These are phyloP conservation scores for Lutra lutra DNA, from an alignment of 2,797 vertebrate genomes.

Conservation along the genomic window DNA sequence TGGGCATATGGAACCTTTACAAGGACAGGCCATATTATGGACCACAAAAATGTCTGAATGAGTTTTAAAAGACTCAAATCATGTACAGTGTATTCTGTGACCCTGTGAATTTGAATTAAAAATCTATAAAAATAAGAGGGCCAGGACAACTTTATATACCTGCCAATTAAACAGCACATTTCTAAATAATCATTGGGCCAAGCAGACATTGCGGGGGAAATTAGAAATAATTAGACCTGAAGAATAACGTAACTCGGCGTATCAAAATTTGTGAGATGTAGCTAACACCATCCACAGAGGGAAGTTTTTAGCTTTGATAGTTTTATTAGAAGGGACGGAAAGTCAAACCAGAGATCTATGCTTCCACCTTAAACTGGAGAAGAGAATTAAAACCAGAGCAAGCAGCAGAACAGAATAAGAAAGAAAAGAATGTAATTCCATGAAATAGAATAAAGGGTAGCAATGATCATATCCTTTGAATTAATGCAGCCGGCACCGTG, in stretches of 20 bases:
- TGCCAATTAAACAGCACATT: neutral
- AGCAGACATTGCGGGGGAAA: neutral
- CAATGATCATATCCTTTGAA: neutral
- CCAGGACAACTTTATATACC: neutral
- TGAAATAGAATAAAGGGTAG: neutral
- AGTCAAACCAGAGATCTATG: neutral
- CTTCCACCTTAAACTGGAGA: neutral
- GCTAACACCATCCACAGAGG: neutral
- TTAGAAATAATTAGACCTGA: neutral
- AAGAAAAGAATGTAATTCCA: neutral
- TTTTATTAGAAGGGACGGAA: neutral
- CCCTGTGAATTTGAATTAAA: neutral
- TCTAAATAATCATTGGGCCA: neutral
- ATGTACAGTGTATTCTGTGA: neutral
- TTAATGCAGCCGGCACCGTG: neutral
- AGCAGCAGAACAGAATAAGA: neutral
- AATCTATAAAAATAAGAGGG: neutral
- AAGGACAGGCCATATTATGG: neutral
- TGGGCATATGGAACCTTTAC: fast-evolving
- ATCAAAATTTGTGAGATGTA: neutral
- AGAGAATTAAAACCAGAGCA: neutral
- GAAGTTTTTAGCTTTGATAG: neutral
- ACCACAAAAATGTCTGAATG: neutral
- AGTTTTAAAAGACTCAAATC: neutral
- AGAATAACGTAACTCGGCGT: neutral